Evolutionary conservation across 2,113 vertebrate species (phyloP).

Genomic region (Bubo bubo): DNA sequence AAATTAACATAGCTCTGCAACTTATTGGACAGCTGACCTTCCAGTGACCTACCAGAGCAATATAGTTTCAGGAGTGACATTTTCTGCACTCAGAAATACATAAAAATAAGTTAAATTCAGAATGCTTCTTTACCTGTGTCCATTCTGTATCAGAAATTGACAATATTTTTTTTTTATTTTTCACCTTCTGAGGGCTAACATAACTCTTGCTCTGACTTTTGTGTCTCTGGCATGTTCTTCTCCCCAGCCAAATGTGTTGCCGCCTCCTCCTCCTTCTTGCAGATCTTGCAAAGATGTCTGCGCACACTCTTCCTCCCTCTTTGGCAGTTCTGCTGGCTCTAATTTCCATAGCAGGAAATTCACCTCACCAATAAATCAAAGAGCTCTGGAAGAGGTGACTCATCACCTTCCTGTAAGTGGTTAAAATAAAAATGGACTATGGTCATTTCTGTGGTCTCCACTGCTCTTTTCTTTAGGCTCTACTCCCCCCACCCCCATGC

Average conservation of each 20-base stretch:
- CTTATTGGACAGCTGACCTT: conserved; percentile 28
- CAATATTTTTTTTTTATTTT: not conserved
- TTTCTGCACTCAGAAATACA: not conserved
- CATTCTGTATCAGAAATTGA: not conserved
- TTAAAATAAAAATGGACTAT: conserved; percentile 6
- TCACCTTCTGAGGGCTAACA: not conserved
- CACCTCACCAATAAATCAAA: conserved; percentile 30
- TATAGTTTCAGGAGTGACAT: not conserved
- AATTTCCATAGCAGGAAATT: conserved; percentile 25
- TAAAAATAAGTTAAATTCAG: not conserved
- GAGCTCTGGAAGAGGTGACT: conserved; percentile 15
- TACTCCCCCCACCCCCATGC: not conserved
- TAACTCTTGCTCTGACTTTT: not conserved
- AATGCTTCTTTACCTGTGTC: not conserved
- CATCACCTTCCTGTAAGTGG: conserved; percentile 36
- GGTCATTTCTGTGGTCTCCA: conserved; percentile 17
- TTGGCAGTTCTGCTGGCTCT: not conserved
- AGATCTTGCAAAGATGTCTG: not conserved
- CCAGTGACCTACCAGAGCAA: not conserved
- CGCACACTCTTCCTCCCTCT: not conserved
- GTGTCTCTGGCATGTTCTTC: not conserved
- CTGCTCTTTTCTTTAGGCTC: not conserved
- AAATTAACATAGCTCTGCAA: conserved; percentile 20
- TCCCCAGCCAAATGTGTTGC: not conserved
- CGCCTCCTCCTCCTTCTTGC: not conserved